Conservation (phyloP, 2,888 invertebrate species). For the Himalopsyche japonica region DNA sequence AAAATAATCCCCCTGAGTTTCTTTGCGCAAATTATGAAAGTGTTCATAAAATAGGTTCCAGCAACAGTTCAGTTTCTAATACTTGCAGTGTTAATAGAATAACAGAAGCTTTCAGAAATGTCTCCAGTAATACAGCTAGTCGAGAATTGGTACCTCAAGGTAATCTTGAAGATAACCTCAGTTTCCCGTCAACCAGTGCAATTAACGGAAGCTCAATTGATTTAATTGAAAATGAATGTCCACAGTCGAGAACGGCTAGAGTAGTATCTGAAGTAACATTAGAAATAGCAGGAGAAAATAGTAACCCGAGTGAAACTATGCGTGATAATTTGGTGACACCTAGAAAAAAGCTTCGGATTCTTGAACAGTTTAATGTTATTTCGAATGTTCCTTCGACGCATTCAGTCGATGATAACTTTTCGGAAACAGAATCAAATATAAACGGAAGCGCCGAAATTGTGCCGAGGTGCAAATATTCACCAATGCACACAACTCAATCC, state of each 20-base stretch:
- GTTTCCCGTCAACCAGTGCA: not conserved
- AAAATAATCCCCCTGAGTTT: not conserved
- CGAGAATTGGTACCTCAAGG: not conserved
- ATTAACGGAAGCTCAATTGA: not conserved
- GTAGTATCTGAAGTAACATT: not conserved
- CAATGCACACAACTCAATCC: conserved; percentile 34
- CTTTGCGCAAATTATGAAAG: not conserved
- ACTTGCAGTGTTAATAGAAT: not conserved
- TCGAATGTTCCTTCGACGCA: not conserved
- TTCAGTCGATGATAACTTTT: conserved; percentile 14
- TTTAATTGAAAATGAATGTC: not conserved
- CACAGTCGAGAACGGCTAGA: not conserved
- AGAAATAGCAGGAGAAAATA: not conserved
- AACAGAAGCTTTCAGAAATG: not conserved
- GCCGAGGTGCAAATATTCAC: conserved; percentile 8
- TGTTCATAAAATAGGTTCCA: not conserved
- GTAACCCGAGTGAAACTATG: not conserved
- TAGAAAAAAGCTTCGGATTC: conserved; percentile 28
- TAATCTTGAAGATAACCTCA: not conserved
- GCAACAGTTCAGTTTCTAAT: not conserved
- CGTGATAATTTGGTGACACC: conserved; percentile 23
- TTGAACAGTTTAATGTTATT: conserved; percentile 18
- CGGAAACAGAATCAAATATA: not conserved
- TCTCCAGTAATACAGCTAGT: not conserved
- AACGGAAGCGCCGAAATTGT: conserved; percentile 10